phyloP scores from a whole-genome alignment of 2,113 vertebrate genomes.

The Myiozetetes cayanensis region DNA sequence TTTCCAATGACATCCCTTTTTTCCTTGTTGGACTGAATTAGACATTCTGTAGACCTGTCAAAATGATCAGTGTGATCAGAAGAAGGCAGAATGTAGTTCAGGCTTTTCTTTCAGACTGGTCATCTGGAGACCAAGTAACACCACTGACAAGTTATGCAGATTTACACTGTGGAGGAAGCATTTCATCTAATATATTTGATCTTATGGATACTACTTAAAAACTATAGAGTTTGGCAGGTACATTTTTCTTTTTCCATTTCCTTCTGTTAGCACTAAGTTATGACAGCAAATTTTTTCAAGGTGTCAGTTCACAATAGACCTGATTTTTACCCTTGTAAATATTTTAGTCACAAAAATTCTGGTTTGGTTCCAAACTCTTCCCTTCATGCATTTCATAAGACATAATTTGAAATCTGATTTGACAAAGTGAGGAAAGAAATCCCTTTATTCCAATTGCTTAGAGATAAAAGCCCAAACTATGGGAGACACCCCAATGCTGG shows the following conservation, averaged over 20 bases:
- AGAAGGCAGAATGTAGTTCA: neutral
- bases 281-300: neutral
- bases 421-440: neutral
- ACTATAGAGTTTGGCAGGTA: neutral
- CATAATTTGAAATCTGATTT: neutral
- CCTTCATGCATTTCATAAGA: neutral
- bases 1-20: neutral
- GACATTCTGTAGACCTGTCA: neutral
- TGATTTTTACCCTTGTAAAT: neutral
- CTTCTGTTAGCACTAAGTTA: neutral
- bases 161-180: neutral
- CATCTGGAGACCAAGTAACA: neutral
- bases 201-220: neutral
- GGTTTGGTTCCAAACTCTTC: neutral
- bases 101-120: neutral
- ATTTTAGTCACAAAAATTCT: neutral
- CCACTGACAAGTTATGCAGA: neutral
- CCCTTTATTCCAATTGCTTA: neutral
- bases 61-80: neutral
- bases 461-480: neutral
- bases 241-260: neutral
- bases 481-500: fast-evolving
- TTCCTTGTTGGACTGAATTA: neutral
- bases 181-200: neutral
- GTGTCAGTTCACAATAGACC: neutral